Base-by-base conservation (phyloP, 2,113 vertebrate genomes). In the Pelecanoides urinatrix region DNA sequence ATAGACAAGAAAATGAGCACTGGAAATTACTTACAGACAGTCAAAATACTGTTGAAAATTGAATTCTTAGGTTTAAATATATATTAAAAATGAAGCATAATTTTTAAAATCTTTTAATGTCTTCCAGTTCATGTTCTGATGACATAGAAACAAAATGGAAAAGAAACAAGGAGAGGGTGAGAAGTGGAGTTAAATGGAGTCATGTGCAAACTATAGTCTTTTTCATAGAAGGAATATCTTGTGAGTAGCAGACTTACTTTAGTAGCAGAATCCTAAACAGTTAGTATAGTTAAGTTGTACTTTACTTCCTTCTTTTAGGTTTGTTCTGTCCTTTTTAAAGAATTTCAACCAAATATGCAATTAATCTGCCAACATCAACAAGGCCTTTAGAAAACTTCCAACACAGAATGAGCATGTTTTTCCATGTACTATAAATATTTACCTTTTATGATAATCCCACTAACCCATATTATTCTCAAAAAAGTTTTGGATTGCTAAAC, bases 401-500 rank as follows among this genome's bases (percentile, higher is more conserved):
- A 86, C 61, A 94, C 61, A 96, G 78, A 96, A 71, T 15, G 8
- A 90, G 5, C 53, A 73, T 94, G 14, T 81, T 96, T 96, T 77
- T 75, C 58, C 6, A 88, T 25, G 26, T 73, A 42, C 13, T 82
- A 20, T 92, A 97, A 96, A 96, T 97, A 97, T 96, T 98, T 97
- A 80, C 38, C 77, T 93, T 97, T 88, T 68, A 66, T 42, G 52
- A 88, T 92, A 96, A 96, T 90, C 77, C 38, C 56, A 79, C n/a
- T 93, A 89, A 29, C 17, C 85, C 27, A 45, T 82, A 96, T 62
- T 53, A 49, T 95, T 97, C 29, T 68, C 92, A 78, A 80, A 74
- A 94, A 96, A 95, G 40, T 87, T 87, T 96, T 93, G 4, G 26
- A 22, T 36, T 52, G 22, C 7, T 80, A 89, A 38, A 59, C 44